Conservation (phyloP, 2,888 invertebrate genomes). For the Catotricha subobsoleta region DNA sequence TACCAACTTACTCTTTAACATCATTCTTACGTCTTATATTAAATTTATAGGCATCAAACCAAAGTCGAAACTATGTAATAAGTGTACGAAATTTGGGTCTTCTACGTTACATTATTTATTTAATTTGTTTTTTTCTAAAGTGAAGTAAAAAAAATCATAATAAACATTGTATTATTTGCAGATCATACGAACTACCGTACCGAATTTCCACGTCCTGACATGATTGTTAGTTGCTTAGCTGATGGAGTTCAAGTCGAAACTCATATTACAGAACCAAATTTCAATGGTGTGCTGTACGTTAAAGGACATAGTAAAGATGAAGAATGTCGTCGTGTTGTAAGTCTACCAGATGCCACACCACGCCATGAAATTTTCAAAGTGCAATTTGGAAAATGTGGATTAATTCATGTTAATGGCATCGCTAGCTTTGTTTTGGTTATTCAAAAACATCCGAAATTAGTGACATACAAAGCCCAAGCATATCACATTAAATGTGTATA, state of each 20-base stretch:
- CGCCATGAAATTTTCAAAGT: conserved; percentile 67
- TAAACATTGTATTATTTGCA: too few relatives aligned
- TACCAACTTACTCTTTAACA: too few relatives aligned
- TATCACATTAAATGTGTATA: conserved; percentile 93
- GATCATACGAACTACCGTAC: conserved; percentile 40
- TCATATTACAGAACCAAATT: conserved; percentile 53
- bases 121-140: background rate
- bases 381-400: conserved; percentile 76
- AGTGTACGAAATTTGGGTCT: too few relatives aligned
- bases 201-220: conserved; percentile 69
- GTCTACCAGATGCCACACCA: conserved; percentile 46
- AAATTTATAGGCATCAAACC: too few relatives aligned
- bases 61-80: too few relatives aligned
- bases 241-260: conserved; percentile 81
- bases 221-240: conserved; percentile 75
- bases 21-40: too few relatives aligned
- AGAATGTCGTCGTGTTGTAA: conserved; percentile 66
- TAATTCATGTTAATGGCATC: conserved; percentile 79
- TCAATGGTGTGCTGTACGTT: conserved; percentile 81
- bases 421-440: conserved; percentile 88
- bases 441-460: conserved; percentile 88
- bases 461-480: conserved; percentile 87
- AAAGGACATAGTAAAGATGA: conserved; percentile 90
- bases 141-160: background rate
- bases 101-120: background rate